Base-by-base conservation (phyloP, 1,140 invertebrate species). In the Drosophila simulans region DNA sequence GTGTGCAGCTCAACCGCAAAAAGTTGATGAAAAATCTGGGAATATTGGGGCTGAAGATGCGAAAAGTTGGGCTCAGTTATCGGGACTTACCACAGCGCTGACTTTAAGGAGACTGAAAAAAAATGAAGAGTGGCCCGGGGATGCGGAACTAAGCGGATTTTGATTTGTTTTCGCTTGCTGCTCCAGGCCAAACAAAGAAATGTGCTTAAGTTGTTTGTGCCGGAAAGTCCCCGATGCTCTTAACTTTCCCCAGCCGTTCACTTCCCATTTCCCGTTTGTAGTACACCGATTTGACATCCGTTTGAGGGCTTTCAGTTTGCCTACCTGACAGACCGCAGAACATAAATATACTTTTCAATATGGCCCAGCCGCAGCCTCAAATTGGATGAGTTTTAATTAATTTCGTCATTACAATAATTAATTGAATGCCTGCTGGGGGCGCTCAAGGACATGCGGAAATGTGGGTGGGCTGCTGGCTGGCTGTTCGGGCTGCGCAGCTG, bases 381-480 rank as follows among this genome's bases (percentile, higher is more conserved):
- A 64, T 58, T 80, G 81, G 66, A 77, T 77, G 57, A 54, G 75
- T 63, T 80, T 80, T 80, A 85, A 85, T 85, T 85, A 85, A 80
- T 85, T 85, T 85, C 69, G 53, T 77, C 77, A 85, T 85, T 74
- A 85, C 74, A 81, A 81, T 84, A 86, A 85, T 80, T 73, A 80
- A 80, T 85, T 85, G 52, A 85, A 53, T 71, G 65, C 62, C 60
- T 51, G 80, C 22, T 51, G 22, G 48, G 8, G 22, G 8, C 62
- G 65, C 68, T 49, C 65, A 71, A 71, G 68, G 65, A 71, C 52
- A 49, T 70, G 37, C 45, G 17, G 25, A 63, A 51, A 4, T 39
- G 37, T 37, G 34, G 35, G 48, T 1, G 11, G 27, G 31, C 20
- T 22, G 10, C 1, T 11, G 12, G 17, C 17, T 5, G 40, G 34